Conservation (phyloP, 2,888 invertebrate species). For the Catocala sponsa region DNA sequence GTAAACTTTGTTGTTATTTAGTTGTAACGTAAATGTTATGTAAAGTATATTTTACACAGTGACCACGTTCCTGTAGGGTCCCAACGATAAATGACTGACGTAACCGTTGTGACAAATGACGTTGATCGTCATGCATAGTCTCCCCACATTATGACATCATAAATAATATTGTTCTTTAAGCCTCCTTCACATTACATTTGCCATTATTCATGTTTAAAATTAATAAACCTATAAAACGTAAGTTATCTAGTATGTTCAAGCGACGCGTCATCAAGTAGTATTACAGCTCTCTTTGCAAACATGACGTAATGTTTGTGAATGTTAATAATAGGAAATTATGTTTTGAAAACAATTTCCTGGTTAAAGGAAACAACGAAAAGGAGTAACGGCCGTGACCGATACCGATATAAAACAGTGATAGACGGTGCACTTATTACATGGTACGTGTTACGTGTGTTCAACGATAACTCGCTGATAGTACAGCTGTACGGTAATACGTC, state of each 20-base stretch:
- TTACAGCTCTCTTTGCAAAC: conserved; percentile 31
- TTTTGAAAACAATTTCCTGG: conserved; percentile 65
- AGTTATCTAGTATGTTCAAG: not conserved
- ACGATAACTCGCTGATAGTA: conserved; percentile 25
- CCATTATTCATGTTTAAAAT: conserved; percentile 19
- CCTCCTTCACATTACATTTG: too few relatives aligned
- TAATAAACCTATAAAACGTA: conserved; percentile 1
- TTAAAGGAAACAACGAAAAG: conserved; percentile 54
- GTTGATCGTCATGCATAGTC: conserved; percentile 22
- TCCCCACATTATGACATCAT: not conserved
- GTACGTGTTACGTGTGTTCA: conserved; percentile 14
- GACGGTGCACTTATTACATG: conserved; percentile 35
- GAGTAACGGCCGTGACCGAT: conserved; percentile 56
- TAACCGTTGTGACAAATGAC: conserved; percentile 49
- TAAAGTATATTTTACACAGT: conserved; percentile 3
- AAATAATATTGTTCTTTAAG: not conserved
- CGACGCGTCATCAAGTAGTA: conserved; percentile 20
- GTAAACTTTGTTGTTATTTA: too few relatives aligned
- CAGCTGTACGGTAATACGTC: conserved; percentile 22
- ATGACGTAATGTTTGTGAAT: conserved; percentile 51
- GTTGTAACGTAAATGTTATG: too few relatives aligned
- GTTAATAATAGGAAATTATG: conserved; percentile 56
- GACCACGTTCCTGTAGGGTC: conserved; percentile 35
- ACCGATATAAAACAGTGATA: conserved; percentile 34
- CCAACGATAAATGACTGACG: conserved; percentile 45